Evolutionary conservation across 2,888 invertebrate genomes (phyloP).

Genomic region (Cordylochernes scorpioides): DNA sequence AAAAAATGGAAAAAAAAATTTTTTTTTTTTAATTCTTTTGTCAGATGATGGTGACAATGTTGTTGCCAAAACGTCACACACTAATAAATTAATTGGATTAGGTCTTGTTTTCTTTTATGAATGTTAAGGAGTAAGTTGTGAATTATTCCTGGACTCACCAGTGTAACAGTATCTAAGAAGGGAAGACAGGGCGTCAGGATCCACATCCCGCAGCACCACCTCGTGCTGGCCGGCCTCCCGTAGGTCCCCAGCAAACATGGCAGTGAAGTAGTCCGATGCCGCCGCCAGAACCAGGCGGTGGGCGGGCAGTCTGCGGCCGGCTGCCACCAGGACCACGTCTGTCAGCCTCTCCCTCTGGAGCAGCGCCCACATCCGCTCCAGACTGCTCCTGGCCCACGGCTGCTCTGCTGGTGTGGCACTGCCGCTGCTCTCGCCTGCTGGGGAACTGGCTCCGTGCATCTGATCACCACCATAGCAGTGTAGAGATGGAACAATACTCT

Average conservation of each 20-base stretch:
- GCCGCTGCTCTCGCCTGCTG: too few species aligned
- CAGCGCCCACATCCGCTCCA: constrained; percentile 54
- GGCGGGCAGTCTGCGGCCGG: constrained; percentile 37
- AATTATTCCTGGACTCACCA: constrained; percentile 28
- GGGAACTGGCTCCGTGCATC: too few species aligned
- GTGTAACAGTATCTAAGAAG: constrained; percentile 75
- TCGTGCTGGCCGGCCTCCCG: constrained; percentile 55
- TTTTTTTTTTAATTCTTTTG: too few species aligned
- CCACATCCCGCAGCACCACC: constrained; percentile 54
- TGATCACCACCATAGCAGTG: too few species aligned
- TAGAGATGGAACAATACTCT: too few species aligned
- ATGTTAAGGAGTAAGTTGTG: background rate
- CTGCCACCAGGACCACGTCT: constrained; percentile 61
- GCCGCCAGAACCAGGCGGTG: constrained; percentile 69
- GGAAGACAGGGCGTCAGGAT: constrained; percentile 54
- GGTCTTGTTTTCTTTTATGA: too few species aligned
- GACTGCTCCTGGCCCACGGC: constrained; percentile 48
- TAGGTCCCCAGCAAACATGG: constrained; percentile 74
- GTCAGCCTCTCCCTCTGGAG: constrained; percentile 53
- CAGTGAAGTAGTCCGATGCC: constrained; percentile 76
- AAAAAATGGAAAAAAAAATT: too few species aligned
- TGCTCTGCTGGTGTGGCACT: too few species aligned
- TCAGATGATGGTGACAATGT: too few species aligned
- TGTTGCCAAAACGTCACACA: too few species aligned
- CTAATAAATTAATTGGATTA: too few species aligned